Base-by-base conservation (phyloP, 1,140 invertebrate genomes). In the Anadara kagoshimensis region DNA sequence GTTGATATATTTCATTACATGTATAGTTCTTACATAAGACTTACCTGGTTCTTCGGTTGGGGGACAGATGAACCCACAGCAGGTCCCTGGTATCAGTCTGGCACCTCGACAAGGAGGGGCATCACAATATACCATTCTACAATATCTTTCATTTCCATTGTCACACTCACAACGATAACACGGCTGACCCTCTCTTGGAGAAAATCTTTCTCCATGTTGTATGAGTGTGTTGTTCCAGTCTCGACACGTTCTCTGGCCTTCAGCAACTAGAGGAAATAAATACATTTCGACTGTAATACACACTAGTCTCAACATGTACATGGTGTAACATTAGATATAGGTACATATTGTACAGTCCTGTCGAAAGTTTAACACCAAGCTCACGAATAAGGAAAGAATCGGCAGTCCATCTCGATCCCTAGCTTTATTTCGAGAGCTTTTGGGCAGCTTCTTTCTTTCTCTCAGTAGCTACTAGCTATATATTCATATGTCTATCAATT, bases 11-110 rank as follows among this genome's bases (percentile, higher is more conserved):
- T 36, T 36, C 29, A 36, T 36, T 2, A 36, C 7, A n/a, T n/a
- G n/a, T 7, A 36, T 36, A 36, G 29, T 36, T 36, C 29, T 36
- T 3, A 36, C 7, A 36, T 2, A 36, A 36, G n/a, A n/a, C n/a
- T n/a, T 36, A 36, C 29, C 29, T 36, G 49, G 49, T 51, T 51
- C 49, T 51, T 16, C 16, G 20, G 49, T 51, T n/a, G 47, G 44
- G 12, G 18, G 62, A 29, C 62, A 64, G 18, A 36, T 64, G 29
- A 64, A 64, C 16, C 62, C 62, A 49, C 62, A 64, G 45, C 62
- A 64, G 22, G 62, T 64, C 2, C 62, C 62, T 47, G 22, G 10
- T 16, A 64, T 24, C 11, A 51, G 26, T 22, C 18, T 43, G 26
- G 47, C 47, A 3, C 29, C 8, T 18, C 20, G 43, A 64, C 62